Percentiles rank a stretch among this genome's conserved stretches.
These are phyloP conservation scores for Aurelia sp. DNA, from an alignment of 30 jellyfish, hydroid and myxozoan genomes.

Conservation along the genomic window DNA sequence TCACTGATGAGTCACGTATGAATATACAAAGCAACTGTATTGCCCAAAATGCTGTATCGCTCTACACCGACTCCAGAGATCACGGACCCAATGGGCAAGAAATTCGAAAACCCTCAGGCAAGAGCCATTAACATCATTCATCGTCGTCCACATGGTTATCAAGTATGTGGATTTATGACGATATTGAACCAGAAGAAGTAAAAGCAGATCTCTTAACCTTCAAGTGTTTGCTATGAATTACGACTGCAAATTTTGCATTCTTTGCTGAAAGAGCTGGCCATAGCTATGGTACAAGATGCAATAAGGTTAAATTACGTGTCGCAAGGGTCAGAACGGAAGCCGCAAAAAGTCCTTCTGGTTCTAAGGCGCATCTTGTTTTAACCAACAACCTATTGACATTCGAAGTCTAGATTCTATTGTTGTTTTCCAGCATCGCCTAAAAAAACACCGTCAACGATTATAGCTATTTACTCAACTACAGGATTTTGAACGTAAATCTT, in stretches of 20 bases:
- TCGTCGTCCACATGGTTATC: conserved; percentile 16
- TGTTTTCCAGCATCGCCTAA: neutral
- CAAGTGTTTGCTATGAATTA: conserved; percentile 31
- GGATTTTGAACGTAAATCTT: neutral
- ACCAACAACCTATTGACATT: too few relatives aligned
- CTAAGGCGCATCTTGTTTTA: too few relatives aligned
- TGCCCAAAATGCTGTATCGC: neutral
- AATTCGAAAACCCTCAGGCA: conserved; percentile 5
- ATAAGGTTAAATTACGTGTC: neutral
- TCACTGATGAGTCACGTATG: too few relatives aligned
- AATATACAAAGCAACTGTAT: too few relatives aligned
- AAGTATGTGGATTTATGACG: conserved; percentile 17
- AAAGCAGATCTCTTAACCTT: conserved; percentile 31
- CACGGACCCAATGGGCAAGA: conserved; percentile 1
- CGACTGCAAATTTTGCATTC: conserved; percentile 11
- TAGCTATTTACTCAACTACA: neutral
- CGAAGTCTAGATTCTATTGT: too few relatives aligned
- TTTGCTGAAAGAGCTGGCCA: conserved; percentile 21
- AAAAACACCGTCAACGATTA: neutral
- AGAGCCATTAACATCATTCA: conserved; percentile 13
- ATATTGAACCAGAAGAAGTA: conserved; percentile 18
- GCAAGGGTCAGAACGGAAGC: conserved; percentile 14
- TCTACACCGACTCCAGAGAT: conserved; percentile 11
- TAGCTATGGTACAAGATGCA: neutral
- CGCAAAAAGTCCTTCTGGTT: neutral